These are phyloP conservation scores for Xylocampa areola DNA, from an alignment of 2,888 invertebrate species.

Conservation along the genomic window DNA sequence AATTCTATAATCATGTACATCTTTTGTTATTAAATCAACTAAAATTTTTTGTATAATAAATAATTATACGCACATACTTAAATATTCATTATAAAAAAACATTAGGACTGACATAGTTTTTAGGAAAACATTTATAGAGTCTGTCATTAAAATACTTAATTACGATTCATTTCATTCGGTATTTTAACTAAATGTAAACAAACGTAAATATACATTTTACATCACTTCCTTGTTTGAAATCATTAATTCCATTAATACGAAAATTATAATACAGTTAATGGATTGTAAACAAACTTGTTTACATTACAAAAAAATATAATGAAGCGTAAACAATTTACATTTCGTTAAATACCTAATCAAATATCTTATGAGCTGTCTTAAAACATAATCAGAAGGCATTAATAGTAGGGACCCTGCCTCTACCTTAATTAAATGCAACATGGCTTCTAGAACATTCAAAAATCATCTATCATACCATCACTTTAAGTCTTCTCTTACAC, in stretches of 20 bases:
- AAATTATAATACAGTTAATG: no score
- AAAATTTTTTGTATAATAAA: constrained; percentile 41
- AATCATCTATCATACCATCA: constrained; percentile 12
- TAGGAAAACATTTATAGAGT: constrained; percentile 5
- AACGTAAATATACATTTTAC: no score
- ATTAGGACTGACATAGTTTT: constrained; percentile 11
- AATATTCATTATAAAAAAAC: constrained; percentile 1
- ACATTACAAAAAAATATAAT: no score
- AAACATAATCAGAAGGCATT: constrained; percentile 14
- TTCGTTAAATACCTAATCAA: no score
- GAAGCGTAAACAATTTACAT: no score
- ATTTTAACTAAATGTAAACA: no score
- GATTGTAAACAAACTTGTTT: no score
- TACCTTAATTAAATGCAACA: constrained; percentile 41
- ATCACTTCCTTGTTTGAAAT: no score
- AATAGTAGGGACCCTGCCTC: constrained; percentile 12
- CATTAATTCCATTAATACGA: no score
- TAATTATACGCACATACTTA: constrained; percentile 29
- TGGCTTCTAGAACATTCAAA: constrained; percentile 8
- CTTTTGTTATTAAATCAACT: constrained; percentile 44
- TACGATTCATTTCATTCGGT: no score
- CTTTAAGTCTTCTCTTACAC: no score
- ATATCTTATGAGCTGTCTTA: no score
- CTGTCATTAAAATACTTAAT: neutral
- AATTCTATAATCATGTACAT: constrained; percentile 54